Percentiles rank a stretch among this genome's conserved stretches.
Conservation (phyloP, 1,140 invertebrate genomes). For the Gonioctena quinquepunctata region DNA sequence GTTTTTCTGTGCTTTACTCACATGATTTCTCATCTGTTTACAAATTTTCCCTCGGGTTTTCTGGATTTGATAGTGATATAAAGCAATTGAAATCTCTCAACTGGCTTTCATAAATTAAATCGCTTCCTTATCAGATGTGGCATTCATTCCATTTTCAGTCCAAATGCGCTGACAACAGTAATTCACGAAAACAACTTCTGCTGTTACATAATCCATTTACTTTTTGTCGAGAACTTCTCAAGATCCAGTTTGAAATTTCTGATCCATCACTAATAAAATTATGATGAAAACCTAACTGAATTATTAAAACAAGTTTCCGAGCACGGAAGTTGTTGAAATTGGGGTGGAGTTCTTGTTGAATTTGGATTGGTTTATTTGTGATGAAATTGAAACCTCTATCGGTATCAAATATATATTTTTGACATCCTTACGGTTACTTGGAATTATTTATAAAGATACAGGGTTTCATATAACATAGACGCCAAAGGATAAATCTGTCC, state of each 20-base stretch:
- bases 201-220: not conserved
- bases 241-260: not conserved
- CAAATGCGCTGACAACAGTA: not conserved
- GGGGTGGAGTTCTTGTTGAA: not conserved
- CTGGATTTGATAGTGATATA: too few relatives aligned
- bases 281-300: not conserved
- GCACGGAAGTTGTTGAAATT: not conserved
- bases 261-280: not conserved
- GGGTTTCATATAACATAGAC: too few relatives aligned
- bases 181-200: not conserved
- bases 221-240: not conserved
- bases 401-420: too few relatives aligned
- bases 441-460: too few relatives aligned
- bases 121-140: not conserved
- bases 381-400: not conserved
- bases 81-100: too few relatives aligned
- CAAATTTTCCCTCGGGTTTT: too few relatives aligned
- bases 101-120: too few relatives aligned
- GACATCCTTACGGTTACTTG: too few relatives aligned
- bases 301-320: not conserved
- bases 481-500: too few relatives aligned
- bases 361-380: not conserved
- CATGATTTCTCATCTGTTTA: too few relatives aligned
- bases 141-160: not conserved
- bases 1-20: too few relatives aligned